phyloP scores from a whole-genome alignment of 2,888 invertebrate species.

The Polietes domitor region DNA sequence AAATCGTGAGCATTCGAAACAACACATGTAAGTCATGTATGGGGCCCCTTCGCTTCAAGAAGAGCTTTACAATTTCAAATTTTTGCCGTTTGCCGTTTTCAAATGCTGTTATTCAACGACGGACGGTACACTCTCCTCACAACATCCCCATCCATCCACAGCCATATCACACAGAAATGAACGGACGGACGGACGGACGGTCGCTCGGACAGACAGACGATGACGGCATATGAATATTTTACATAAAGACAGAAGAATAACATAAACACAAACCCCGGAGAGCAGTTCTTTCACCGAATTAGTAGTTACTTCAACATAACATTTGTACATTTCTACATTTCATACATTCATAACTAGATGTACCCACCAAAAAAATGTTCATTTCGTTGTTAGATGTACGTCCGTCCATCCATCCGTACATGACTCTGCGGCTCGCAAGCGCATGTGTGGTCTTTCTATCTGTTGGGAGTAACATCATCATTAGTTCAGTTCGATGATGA shows the following conservation, averaged over 20 bases:
- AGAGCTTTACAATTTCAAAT: slow-evolving; percentile 25
- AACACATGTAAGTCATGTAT: slow-evolving; percentile 65
- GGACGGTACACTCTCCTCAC: too few relatives aligned
- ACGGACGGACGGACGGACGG: background rate
- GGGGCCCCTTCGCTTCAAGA: slow-evolving; percentile 17
- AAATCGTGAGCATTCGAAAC: slow-evolving; percentile 63
- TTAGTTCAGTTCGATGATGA: background rate
- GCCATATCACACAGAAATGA: background rate
- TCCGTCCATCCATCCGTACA: background rate
- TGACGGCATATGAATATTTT: slow-evolving; percentile 28
- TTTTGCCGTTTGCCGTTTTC: slow-evolving; percentile 21
- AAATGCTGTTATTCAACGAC: slow-evolving; percentile 5
- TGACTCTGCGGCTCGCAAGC: background rate
- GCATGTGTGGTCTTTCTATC: slow-evolving; percentile 57
- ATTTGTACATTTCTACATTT: background rate
- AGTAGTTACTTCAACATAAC: background rate
- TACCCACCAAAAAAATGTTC: slow-evolving; percentile 35
- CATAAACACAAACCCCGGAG: background rate
- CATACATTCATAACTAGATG: slow-evolving; percentile 29
- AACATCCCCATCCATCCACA: too few relatives aligned
- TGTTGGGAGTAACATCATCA: slow-evolving; percentile 4
- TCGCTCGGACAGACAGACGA: background rate
- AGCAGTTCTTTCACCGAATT: slow-evolving; percentile 23
- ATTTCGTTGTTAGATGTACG: slow-evolving; percentile 2
- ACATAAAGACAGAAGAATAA: background rate